Percentiles rank a stretch among this genome's conserved stretches.
These are phyloP conservation scores for Cyprinus carpio DNA, from an alignment of 2,113 vertebrate species.

Conservation along the genomic window DNA sequence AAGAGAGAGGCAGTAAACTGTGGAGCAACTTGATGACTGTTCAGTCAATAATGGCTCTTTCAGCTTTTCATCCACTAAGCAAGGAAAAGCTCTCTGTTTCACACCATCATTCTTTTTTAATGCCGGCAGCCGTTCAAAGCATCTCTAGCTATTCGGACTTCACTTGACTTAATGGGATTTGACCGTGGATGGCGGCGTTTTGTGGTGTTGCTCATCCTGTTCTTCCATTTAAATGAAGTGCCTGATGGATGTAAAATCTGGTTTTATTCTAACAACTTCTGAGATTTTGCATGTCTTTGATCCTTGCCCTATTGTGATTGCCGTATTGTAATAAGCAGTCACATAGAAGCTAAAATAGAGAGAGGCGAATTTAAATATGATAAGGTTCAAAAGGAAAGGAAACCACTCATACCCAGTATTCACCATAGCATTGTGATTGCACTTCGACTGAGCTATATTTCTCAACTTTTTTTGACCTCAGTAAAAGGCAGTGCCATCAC, in stretches of 20 bases:
- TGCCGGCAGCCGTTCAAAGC: conserved; percentile 21
- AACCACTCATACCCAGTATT: neutral
- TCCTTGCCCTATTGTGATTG: conserved; percentile 31
- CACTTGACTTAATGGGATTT: conserved; percentile 54
- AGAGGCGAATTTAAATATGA: conserved; percentile 6
- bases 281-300: conserved; percentile 50
- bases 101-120: conserved; percentile 10
- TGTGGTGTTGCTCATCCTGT: conserved; percentile 10
- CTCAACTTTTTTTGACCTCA: conserved; percentile 23
- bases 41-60: conserved; percentile 46
- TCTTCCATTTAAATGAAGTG: conserved; percentile 50
- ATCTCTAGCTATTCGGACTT: conserved; percentile 24
- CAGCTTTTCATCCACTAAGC: conserved; percentile 30
- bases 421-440: conserved; percentile 32
- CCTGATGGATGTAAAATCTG: conserved; percentile 31
- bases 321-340: conserved; percentile 23
- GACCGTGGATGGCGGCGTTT: conserved; percentile 28
- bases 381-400: conserved; percentile 29
- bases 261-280: conserved; percentile 38
- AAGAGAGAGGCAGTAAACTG: conserved; percentile 38
- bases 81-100: conserved; percentile 18
- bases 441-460: conserved; percentile 17
- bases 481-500: conserved; percentile 50
- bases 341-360: neutral
- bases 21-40: conserved; percentile 6